Evolutionary conservation across 2,113 vertebrate species (phyloP).

Genomic region (Gambusia holbrooki): DNA sequence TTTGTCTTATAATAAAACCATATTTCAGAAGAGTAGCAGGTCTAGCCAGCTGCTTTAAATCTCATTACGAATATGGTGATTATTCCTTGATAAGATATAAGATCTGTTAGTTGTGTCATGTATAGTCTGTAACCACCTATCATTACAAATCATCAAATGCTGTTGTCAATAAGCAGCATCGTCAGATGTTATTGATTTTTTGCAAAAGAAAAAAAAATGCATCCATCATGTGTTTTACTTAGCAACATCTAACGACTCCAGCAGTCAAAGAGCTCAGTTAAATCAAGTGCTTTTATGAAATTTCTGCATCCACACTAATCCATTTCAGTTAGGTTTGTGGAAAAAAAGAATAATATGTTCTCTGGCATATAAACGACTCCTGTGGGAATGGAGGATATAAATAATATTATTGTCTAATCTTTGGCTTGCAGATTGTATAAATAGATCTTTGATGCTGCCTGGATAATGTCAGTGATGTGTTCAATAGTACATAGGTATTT

Average conservation of each 20-base stretch:
- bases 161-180: conserved; percentile 8
- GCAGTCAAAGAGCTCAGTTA: conserved; percentile 11
- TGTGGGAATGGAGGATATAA: conserved; percentile 12
- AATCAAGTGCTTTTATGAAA: conserved; percentile 7
- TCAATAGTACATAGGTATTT: conserved; percentile 26
- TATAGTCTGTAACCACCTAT: not conserved
- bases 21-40: not conserved
- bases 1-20: not conserved
- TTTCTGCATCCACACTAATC: not conserved
- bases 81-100: not conserved
- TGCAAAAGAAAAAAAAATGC: not conserved
- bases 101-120: not conserved
- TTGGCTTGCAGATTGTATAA: conserved; percentile 23
- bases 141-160: conserved; percentile 10
- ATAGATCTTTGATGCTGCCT: conserved; percentile 16
- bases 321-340: conserved; percentile 6
- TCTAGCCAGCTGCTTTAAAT: not conserved
- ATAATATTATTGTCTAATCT: conserved; percentile 48
- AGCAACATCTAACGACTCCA: conserved; percentile 7
- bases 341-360: conserved; percentile 14
- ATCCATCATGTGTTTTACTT: conserved; percentile 1
- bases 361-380: conserved; percentile 15
- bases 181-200: not conserved
- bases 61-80: not conserved
- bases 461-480: not conserved